These are phyloP conservation scores for Apaloderma vittatum DNA, from an alignment of 2,113 vertebrate species.

Conservation along the genomic window DNA sequence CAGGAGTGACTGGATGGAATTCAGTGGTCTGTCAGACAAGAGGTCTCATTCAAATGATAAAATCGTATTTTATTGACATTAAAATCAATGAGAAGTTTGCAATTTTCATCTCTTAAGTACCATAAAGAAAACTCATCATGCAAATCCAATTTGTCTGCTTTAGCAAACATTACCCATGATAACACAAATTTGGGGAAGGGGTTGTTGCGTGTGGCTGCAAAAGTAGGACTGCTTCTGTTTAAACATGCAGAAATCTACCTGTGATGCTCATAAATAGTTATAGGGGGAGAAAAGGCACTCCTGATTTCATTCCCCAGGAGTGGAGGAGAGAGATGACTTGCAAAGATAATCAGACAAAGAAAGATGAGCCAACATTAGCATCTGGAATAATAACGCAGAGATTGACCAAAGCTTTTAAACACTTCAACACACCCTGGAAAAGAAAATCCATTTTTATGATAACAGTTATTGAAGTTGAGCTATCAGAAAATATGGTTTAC, in stretches of 20 bases:
- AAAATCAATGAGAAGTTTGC: not conserved
- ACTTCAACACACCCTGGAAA: not conserved
- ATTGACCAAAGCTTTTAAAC: slow-evolving; percentile 12
- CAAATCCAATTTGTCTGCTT: not conserved
- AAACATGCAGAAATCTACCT: not conserved
- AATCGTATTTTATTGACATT: not conserved
- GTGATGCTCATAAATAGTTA: not conserved
- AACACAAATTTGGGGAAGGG: not conserved
- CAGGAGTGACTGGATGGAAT: not conserved
- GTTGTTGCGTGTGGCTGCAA: not conserved
- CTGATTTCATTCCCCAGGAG: not conserved
- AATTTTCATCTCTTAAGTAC: not conserved
- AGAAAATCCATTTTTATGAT: not conserved
- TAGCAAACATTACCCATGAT: not conserved
- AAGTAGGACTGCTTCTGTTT: not conserved
- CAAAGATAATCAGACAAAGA: not conserved
- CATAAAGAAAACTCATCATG: not conserved
- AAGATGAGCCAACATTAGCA: not conserved
- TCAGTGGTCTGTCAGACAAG: not conserved
- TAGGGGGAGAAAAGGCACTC: not conserved
- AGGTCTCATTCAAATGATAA: not conserved
- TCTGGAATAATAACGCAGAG: not conserved
- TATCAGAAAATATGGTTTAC: not conserved
- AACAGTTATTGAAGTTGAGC: not conserved
- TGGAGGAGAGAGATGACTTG: not conserved